phyloP scores from a whole-genome alignment of 2,888 invertebrate genomes.

The Seira ritae region DNA sequence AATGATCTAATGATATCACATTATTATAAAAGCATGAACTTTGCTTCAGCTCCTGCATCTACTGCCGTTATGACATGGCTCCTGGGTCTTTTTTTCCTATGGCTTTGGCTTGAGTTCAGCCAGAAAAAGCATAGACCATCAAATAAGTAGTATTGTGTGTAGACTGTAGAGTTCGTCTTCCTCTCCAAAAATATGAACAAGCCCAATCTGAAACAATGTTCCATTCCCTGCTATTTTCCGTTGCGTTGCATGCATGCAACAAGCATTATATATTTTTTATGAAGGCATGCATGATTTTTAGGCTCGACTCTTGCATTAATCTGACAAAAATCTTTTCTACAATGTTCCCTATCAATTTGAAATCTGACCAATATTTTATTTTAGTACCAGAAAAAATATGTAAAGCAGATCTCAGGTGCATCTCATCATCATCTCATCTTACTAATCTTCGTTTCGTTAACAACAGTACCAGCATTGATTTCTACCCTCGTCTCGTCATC shows the following conservation, averaged over 20 bases:
- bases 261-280: slow-evolving; percentile 15
- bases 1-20: slow-evolving; percentile 55
- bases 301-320: neutral
- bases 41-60: slow-evolving; percentile 10
- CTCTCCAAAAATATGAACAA: slow-evolving; percentile 54
- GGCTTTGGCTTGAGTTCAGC: neutral
- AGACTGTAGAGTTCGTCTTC: too few species aligned
- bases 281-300: slow-evolving; percentile 3
- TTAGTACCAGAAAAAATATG: neutral
- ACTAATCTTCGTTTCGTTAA: neutral
- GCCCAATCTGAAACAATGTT: slow-evolving; percentile 68
- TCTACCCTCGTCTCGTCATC: slow-evolving; percentile 48
- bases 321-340: too few species aligned
- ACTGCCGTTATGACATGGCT: slow-evolving; percentile 46
- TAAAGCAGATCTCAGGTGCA: neutral
- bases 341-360: neutral
- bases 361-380: neutral
- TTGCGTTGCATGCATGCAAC: slow-evolving; percentile 27
- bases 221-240: slow-evolving; percentile 45
- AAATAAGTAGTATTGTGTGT: too few species aligned
- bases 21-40: slow-evolving; percentile 47
- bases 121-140: neutral
- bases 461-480: slow-evolving; percentile 15
- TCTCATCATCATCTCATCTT: neutral
- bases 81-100: slow-evolving; percentile 26